Evolutionary conservation across 2,797 vertebrate genomes (phyloP).

Genomic region (Sebastiscus tertius): DNA sequence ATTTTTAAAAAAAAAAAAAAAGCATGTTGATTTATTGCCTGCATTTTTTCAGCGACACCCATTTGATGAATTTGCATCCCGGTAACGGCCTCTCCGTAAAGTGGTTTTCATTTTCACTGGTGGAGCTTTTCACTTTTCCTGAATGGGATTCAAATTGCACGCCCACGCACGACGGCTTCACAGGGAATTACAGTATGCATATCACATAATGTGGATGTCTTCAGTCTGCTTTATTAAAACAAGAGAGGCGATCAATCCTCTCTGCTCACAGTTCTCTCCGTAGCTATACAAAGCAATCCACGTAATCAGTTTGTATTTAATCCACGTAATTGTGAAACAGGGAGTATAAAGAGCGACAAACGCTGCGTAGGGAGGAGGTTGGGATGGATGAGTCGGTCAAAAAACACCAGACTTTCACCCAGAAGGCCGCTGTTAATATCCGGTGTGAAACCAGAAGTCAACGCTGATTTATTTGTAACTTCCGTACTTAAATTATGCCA

Average conservation of each 20-base stretch:
- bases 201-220: neutral
- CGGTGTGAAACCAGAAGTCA: too few relatives aligned
- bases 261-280: neutral
- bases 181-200: neutral
- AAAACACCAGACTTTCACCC: too few relatives aligned
- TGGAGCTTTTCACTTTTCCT: neutral
- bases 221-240: neutral
- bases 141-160: neutral
- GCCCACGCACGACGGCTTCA: neutral
- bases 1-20: neutral
- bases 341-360: too few relatives aligned
- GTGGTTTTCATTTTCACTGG: neutral
- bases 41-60: neutral
- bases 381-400: rapidly evolving
- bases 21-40: neutral
- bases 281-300: neutral
- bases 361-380: rapidly evolving
- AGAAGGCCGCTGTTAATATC: too few relatives aligned
- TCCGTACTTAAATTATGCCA: too few relatives aligned
- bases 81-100: neutral
- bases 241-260: neutral
- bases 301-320: too few relatives aligned
- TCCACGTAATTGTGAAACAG: too few relatives aligned
- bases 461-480: too few relatives aligned
- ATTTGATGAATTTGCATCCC: neutral